Evolutionary conservation across 2,888 invertebrate species (phyloP), one percentile per base, ranked within the genome.

Genomic region (Piscicola geometra): DNA sequence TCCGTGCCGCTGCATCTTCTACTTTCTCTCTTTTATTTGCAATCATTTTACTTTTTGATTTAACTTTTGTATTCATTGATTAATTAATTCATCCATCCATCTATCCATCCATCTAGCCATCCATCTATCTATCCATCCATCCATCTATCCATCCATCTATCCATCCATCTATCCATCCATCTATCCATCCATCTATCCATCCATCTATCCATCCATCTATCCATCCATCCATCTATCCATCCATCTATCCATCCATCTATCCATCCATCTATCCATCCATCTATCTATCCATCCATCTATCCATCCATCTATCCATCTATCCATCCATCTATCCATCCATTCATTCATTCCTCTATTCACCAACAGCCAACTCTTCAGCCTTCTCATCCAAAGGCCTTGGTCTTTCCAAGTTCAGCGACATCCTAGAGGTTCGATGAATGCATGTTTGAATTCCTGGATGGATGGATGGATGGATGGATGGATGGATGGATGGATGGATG

Each of bases 351-450:
- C 50, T 15, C 21, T 47, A 15, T 47, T 21, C 60, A 5, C 3
- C 60, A 9, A 56, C 60, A 56, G 21, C 60, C 60, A 56, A 5
- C n/a, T 41, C 41, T 33, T 75, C 79, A 47, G 79, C 81, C 15
- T 91, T 91, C 84, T 89, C 90, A 79, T 88, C 90, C 30, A 92
- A 90, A 85, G 94, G 94, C 74, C 89, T 89, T 78, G 92, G 91
- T 1, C 88, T 94, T 66, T 90, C 92, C 83, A 90, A 92, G 82
- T 89, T 94, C 81, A 87, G 88, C 47, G 92, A 94, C 84, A 87
- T 93, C 79, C 83, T 94, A 35, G 89, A 89, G 84, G 89, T 91
- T 32, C 47, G 47, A 25, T 56, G 60, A n/a, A 25, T 56, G 60
- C 3, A 15, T 56, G 60, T 9, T 18, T 56, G 25, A n/a, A 56